Evolutionary conservation across 1,140 invertebrate species (phyloP).

Genomic region (Neodiprion lecontei): DNA sequence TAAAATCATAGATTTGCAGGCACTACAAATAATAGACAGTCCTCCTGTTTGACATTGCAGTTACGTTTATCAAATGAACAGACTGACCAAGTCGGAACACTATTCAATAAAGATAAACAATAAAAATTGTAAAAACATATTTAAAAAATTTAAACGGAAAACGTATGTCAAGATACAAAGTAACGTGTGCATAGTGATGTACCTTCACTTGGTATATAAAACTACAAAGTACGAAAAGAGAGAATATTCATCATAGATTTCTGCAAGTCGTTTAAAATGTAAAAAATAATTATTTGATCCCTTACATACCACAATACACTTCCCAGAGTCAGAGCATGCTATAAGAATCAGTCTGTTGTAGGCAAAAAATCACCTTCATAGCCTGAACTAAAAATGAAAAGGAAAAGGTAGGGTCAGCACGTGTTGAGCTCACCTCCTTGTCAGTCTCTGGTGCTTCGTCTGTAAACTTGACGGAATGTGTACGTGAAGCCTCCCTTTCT

Average conservation of each 20-base stretch:
- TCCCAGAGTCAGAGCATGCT: conserved; percentile 16
- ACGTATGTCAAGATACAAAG: no score
- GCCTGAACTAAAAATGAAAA: conserved; percentile 27
- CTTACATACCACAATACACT: conserved; percentile 16
- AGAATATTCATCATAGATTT: conserved; percentile 9
- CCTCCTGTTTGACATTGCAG: no score
- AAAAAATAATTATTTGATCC: conserved; percentile 16
- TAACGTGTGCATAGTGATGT: no score
- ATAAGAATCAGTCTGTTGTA: conserved; percentile 33
- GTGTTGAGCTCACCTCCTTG: conserved; percentile 71
- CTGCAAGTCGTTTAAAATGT: conserved; percentile 10
- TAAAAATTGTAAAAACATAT: no score
- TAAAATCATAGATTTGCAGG: no score
- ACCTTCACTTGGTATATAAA: neutral
- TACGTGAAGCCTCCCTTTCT: conserved; percentile 80
- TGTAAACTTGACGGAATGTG: conserved; percentile 88
- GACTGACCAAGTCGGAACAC: no score
- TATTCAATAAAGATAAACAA: no score
- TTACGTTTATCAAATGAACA: no score
- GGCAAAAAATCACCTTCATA: conserved; percentile 30
- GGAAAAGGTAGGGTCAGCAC: conserved; percentile 24
- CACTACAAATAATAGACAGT: no score
- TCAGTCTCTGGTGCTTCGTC: conserved; percentile 77
- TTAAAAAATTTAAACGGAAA: no score
- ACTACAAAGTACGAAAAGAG: conserved; percentile 10